phyloP scores from a whole-genome alignment of 2,113 vertebrate genomes.

The Cervus canadensis region DNA sequence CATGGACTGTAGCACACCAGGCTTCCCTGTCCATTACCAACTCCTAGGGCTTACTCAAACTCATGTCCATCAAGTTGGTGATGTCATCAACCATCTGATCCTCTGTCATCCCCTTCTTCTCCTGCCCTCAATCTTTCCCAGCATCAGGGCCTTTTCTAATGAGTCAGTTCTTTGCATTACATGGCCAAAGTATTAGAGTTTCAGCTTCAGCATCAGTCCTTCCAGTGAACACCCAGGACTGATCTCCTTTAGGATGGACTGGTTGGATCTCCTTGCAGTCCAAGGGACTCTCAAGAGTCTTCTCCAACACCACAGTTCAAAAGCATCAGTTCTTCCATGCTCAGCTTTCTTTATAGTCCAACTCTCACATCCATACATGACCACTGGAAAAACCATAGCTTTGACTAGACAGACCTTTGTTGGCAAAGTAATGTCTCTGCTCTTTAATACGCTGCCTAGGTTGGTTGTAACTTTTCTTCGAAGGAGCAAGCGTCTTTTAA shows the following conservation, averaged over 20 bases:
- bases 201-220: neutral
- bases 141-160: neutral
- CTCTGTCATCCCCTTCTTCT: neutral
- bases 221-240: neutral
- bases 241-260: neutral
- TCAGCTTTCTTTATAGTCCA: neutral
- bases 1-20: neutral
- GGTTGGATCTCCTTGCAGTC: neutral
- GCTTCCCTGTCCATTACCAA: neutral
- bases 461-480: neutral
- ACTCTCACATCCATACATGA: neutral
- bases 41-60: neutral
- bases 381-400: neutral
- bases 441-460: neutral
- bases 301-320: neutral
- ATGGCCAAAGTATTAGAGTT: neutral
- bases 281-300: neutral
- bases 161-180: neutral
- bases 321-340: neutral
- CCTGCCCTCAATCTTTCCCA: neutral
- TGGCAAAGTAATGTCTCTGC: neutral
- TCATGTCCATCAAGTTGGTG: neutral
- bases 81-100: neutral
- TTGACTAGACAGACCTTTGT: neutral
- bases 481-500: neutral